These are phyloP conservation scores for Osmerus eperlanus DNA, from an alignment of 2,113 vertebrate species.

Conservation along the genomic window DNA sequence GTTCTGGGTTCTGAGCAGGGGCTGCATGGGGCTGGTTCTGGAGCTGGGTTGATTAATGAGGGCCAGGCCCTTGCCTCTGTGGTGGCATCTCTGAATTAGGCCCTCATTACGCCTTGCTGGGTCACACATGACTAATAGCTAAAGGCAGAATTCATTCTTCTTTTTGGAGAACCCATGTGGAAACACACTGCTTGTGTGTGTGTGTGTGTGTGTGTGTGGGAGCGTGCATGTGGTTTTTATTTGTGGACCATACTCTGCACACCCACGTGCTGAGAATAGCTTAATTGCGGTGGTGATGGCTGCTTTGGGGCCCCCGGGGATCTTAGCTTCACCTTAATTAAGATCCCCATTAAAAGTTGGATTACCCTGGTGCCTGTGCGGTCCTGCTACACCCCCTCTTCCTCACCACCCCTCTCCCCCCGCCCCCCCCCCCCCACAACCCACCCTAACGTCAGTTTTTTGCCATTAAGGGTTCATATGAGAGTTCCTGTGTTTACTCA, in stretches of 20 bases:
- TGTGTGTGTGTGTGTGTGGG: not conserved
- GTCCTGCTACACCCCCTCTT: slow-evolving; percentile 22
- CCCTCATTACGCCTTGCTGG: slow-evolving; percentile 60
- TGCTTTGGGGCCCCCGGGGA: slow-evolving; percentile 17
- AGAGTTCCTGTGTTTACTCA: slow-evolving; percentile 48
- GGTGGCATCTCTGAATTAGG: slow-evolving; percentile 64
- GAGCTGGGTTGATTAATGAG: slow-evolving; percentile 62
- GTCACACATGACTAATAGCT: slow-evolving; percentile 53
- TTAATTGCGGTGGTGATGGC: not conserved
- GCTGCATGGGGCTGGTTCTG: slow-evolving; percentile 34
- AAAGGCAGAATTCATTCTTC: slow-evolving; percentile 37
- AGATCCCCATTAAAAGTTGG: slow-evolving; percentile 47
- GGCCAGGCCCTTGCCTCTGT: slow-evolving; percentile 35
- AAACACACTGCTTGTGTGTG: not conserved
- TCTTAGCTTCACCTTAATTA: slow-evolving; percentile 50
- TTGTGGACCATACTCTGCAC: not conserved
- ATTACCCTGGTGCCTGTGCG: slow-evolving; percentile 33
- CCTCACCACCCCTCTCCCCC: slow-evolving; percentile 12
- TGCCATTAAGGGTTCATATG: slow-evolving; percentile 48
- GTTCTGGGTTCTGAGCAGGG: slow-evolving; percentile 26
- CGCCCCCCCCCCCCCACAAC: slow-evolving; percentile 15
- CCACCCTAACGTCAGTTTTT: slow-evolving; percentile 27
- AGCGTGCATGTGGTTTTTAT: slow-evolving; percentile 17
- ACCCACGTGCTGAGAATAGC: too few relatives aligned
- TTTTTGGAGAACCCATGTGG: slow-evolving; percentile 10